phyloP scores from a whole-genome alignment of 2,888 invertebrate species.

The Cheilosia soror region DNA sequence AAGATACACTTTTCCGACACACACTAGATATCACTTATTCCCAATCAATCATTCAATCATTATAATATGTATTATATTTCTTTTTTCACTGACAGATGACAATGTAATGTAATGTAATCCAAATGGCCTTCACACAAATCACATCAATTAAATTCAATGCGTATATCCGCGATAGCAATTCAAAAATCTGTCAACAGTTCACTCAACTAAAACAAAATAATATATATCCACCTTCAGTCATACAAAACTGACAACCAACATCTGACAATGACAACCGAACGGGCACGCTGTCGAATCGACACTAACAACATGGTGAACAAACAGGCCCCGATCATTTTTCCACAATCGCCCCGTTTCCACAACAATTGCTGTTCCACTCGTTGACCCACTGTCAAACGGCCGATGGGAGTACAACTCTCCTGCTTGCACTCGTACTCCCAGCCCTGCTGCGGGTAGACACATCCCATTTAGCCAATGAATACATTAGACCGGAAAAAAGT shows the following conservation, averaged over 20 bases:
- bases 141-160: constrained; percentile 13
- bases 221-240: constrained; percentile 58
- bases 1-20: constrained; percentile 12
- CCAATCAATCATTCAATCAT: constrained; percentile 43
- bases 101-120: constrained; percentile 36
- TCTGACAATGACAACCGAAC: constrained; percentile 76
- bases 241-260: constrained; percentile 52
- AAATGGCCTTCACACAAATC: constrained; percentile 37
- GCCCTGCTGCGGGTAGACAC: constrained; percentile 46
- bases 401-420: constrained; percentile 45
- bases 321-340: constrained; percentile 68
- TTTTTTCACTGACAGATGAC: constrained; percentile 26
- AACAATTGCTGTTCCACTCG: constrained; percentile 64
- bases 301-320: constrained; percentile 76
- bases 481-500: constrained; percentile 71
- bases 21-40: constrained; percentile 23
- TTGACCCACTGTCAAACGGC: constrained; percentile 54
- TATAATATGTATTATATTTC: constrained; percentile 9
- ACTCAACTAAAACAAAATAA: constrained; percentile 69
- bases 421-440: constrained; percentile 31
- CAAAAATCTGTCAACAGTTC: constrained; percentile 62
- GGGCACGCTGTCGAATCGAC: constrained; percentile 78
- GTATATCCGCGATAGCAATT: constrained; percentile 49
- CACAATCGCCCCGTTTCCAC: constrained; percentile 57
- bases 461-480: constrained; percentile 73